Evolutionary conservation across 2,888 invertebrate species (phyloP), one percentile per base, ranked within the genome.

Genomic region (Synergus itoensis): DNA sequence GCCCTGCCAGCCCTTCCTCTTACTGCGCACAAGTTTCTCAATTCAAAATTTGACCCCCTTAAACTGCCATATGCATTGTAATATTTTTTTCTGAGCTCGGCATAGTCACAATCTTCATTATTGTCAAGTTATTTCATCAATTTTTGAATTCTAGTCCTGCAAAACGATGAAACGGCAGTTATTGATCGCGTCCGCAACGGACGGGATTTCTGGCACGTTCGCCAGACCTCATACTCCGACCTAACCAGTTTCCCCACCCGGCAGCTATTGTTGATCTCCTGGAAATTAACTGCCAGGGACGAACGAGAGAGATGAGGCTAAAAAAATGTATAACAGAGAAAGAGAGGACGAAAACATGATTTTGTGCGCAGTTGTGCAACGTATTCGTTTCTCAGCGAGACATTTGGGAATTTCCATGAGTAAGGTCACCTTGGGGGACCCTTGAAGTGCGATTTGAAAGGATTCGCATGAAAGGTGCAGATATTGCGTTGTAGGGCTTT

Each of bases 201-300:
- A 87, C 87, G 89, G 84, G 86, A 84, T 83, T 91, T 91, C 91
- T 90, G 84, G 91, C 88, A 90, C 88, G 88, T 90, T 90, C 91
- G 86, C 86, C 85, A 78, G 77, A 75, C 86, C 86, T 87, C 87
- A 85, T 85, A 83, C 83, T 75, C 78, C 63, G 77, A 77, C 81
- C 81, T 83, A 83, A 82, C 81, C 57, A 81, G 80, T 82, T 81
- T 80, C 79, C 78, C 80, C 79, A 62, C 78, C 81, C 75, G 53
- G 73, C 53, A 73, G 18, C 53, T 41, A 57, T 57, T 57, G 73
- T 73, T 73, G 73, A 73, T 57, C 28, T 57, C 16, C 40, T 40
- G 40, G 53, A 57, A 73, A 73, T 57, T 73, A 73, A 73, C 73
- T 73, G 57, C 79, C 78, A 75, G 78, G 78, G 73, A 63, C 73